Conservation (phyloP, 2,797 vertebrate species). For the Chelmon rostratus region DNA sequence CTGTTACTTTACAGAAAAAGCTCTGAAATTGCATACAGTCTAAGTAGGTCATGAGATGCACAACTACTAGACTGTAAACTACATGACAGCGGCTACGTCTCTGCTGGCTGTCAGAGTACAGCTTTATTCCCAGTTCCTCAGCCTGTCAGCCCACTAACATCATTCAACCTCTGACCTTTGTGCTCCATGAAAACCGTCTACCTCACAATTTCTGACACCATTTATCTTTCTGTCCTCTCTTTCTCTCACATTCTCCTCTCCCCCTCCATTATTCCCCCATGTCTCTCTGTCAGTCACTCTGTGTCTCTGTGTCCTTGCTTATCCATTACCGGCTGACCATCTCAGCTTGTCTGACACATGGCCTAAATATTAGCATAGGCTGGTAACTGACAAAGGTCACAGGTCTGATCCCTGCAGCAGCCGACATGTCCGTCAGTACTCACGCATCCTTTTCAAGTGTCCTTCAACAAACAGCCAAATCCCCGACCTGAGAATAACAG, state of each 20-base stretch:
- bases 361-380: conserved; percentile 39
- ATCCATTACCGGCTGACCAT: conserved; percentile 31
- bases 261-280: background rate
- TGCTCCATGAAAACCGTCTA: conserved; percentile 45
- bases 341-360: conserved; percentile 39
- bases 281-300: conserved; percentile 18
- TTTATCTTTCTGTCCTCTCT: conserved; percentile 7
- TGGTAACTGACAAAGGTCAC: conserved; percentile 26
- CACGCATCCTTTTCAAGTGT: conserved; percentile 7
- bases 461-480: background rate
- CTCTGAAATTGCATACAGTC: too few relatives aligned
- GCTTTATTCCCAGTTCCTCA: background rate
- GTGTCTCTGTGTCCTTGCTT: conserved; percentile 29
- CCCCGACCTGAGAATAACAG: background rate
- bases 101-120: conserved; percentile 12
- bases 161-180: conserved; percentile 33
- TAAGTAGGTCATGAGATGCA: background rate
- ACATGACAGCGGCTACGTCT: background rate
- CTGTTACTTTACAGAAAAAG: too few relatives aligned
- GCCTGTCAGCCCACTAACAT: conserved; percentile 13
- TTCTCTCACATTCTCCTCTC: background rate
- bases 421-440: conserved; percentile 21
- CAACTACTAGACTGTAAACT: background rate
- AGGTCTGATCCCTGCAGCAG: conserved; percentile 6
- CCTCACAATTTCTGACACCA: conserved; percentile 23